Conservation (phyloP, 2,888 invertebrate species). For the Chaetoderma sp. region DNA sequence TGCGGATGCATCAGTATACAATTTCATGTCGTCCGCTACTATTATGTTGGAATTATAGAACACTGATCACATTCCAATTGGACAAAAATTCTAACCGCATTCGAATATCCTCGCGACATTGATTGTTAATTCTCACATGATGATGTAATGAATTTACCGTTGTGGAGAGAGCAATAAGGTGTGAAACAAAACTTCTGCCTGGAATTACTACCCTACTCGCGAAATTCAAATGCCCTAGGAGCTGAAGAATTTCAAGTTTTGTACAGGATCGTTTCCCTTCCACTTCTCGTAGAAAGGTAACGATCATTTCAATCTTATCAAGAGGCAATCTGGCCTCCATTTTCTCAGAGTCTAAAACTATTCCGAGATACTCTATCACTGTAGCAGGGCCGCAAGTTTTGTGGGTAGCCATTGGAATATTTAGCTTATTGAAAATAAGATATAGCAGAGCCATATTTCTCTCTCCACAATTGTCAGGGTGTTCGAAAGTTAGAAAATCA, state of each 20-base stretch:
- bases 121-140: conserved; percentile 16
- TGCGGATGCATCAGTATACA: no score
- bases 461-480: neutral
- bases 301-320: conserved; percentile 20
- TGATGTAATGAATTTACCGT: conserved; percentile 16
- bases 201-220: conserved; percentile 27
- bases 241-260: conserved; percentile 23
- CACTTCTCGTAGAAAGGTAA: conserved; percentile 8
- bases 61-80: conserved; percentile 16
- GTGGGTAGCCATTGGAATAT: conserved; percentile 23
- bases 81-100: conserved; percentile 22
- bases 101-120: conserved; percentile 21
- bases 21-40: no score
- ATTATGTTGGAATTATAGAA: no score
- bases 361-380: conserved; percentile 31
- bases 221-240: conserved; percentile 28
- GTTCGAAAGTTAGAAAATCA: conserved; percentile 23
- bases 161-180: conserved; percentile 18
- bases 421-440: conserved; percentile 11
- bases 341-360: conserved; percentile 22
- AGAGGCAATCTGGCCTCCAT: conserved; percentile 29
- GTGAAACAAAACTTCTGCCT: conserved; percentile 30
- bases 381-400: conserved; percentile 28
- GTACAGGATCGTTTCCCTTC: conserved; percentile 18
- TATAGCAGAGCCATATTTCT: conserved; percentile 12